Evolutionary conservation across 2,888 invertebrate species (phyloP).

Genomic region (Neoitamus cyanurus): DNA sequence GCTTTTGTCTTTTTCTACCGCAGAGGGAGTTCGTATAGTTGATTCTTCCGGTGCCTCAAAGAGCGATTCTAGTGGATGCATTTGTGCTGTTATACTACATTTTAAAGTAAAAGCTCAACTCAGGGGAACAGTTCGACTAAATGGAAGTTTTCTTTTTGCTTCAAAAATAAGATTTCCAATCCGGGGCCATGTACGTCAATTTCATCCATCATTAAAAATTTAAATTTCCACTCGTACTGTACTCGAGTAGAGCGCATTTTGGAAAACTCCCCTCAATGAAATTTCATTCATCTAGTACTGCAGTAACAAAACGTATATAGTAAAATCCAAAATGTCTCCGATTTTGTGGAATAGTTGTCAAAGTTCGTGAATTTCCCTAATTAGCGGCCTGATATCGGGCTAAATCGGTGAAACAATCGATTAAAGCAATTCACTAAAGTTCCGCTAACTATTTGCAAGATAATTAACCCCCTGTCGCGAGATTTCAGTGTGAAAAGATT

Average conservation of each 20-base stretch:
- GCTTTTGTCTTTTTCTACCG: background rate
- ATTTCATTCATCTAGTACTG: conserved; percentile 39
- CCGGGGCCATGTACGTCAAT: too few relatives aligned
- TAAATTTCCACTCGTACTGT: background rate
- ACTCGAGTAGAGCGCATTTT: background rate
- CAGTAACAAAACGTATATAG: conserved; percentile 4
- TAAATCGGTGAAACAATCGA: background rate
- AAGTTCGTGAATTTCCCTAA: conserved; percentile 1
- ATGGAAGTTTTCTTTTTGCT: background rate
- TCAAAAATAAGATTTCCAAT: background rate
- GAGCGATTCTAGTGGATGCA: background rate
- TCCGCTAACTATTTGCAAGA: background rate
- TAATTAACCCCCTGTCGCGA: background rate
- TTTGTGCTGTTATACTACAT: background rate
- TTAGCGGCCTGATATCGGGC: background rate
- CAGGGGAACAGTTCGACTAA: background rate
- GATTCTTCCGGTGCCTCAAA: background rate
- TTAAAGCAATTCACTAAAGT: background rate
- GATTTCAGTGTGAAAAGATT: background rate
- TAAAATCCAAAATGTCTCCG: conserved; percentile 37
- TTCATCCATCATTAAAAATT: background rate
- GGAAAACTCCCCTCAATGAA: background rate
- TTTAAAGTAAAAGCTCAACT: background rate
- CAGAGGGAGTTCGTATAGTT: background rate
- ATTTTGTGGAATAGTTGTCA: background rate